Conservation (phyloP, 2,888 invertebrate species). For the Amaurobius ferox region DNA sequence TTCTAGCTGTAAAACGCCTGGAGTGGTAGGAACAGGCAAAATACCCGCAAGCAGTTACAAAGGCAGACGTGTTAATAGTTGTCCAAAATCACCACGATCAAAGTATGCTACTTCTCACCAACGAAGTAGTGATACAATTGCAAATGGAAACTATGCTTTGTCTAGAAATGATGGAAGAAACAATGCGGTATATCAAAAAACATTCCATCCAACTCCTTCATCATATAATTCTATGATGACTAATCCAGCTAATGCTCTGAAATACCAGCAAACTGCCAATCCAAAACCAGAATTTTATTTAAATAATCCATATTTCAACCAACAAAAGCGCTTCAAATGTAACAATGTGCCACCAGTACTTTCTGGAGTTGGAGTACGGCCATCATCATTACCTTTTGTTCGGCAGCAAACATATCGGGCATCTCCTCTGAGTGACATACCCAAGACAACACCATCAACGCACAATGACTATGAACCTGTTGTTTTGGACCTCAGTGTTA, state of each 20-base stretch:
- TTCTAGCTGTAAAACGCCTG: conserved; percentile 63
- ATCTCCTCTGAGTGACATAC: conserved; percentile 53
- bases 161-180: conserved; percentile 30
- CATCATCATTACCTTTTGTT: conserved; percentile 39
- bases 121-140: conserved; percentile 27
- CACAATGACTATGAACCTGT: conserved; percentile 67
- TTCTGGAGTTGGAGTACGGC: conserved; percentile 26
- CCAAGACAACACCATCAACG: conserved; percentile 52
- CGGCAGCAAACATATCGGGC: conserved; percentile 53
- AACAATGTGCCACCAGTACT: conserved; percentile 28
- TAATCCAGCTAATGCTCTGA: conserved; percentile 9
- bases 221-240: conserved; percentile 50
- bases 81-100: conserved; percentile 49
- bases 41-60: conserved; percentile 44
- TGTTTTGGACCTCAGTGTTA: conserved; percentile 74
- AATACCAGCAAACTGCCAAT: conserved; percentile 38
- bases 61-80: conserved; percentile 28
- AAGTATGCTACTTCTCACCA: conserved; percentile 56
- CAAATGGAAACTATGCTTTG: conserved; percentile 27
- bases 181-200: conserved; percentile 35
- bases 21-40: conserved; percentile 55
- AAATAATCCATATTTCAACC: conserved; percentile 54
- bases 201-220: conserved; percentile 55
- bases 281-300: conserved; percentile 48
- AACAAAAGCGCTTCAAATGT: conserved; percentile 56